A percentile compares a stretch with the other conserved stretches of the same genome.
Conservation (phyloP, 2,113 vertebrate genomes). For the Microtus pennsylvanicus region DNA sequence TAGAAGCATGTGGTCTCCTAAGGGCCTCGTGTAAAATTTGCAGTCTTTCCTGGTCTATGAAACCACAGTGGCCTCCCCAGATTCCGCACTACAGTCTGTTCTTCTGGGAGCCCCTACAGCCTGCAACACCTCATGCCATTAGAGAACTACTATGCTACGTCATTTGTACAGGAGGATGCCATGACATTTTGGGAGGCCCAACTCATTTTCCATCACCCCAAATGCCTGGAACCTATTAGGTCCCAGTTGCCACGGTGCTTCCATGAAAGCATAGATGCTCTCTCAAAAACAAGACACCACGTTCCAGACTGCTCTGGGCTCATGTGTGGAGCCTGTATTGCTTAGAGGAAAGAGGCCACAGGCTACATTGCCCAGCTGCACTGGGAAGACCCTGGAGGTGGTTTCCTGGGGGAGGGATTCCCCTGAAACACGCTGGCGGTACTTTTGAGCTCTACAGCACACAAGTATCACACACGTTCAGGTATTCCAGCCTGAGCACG, state of each 20-base stretch:
- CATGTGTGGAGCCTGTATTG: not conserved
- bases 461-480: not conserved
- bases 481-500: not conserved
- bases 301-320: not conserved
- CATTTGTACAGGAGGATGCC: not conserved
- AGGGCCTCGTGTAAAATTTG: fast-evolving
- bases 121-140: not conserved
- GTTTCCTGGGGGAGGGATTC: not conserved
- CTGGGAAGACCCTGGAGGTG: not conserved
- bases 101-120: not conserved
- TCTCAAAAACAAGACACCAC: not conserved
- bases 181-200: not conserved
- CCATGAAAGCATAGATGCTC: not conserved
- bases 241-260: not conserved
- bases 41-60: not conserved
- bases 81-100: not conserved
- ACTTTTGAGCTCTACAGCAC: not conserved
- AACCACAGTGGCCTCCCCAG: not conserved
- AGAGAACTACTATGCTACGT: too few species aligned
- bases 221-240: not conserved
- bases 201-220: not conserved
- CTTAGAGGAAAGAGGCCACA: not conserved
- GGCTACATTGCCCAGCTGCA: not conserved
- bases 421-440: fast-evolving
- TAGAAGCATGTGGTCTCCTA: not conserved